Percentiles rank a stretch among this genome's conserved stretches.
These are phyloP conservation scores for Villa cingulata DNA, from an alignment of 2,888 invertebrate genomes.

Conservation along the genomic window DNA sequence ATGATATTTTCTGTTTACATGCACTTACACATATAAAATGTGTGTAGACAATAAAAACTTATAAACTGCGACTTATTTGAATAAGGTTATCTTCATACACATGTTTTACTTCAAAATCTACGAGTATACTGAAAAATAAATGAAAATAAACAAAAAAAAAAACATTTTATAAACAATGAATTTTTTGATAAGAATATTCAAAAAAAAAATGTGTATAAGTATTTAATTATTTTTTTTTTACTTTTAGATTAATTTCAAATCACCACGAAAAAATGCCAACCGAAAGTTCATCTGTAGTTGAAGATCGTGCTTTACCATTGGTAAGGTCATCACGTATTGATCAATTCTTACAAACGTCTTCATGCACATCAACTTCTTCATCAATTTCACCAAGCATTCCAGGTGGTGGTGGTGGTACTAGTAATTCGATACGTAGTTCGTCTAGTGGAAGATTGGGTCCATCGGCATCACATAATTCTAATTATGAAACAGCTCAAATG, in stretches of 20 bases:
- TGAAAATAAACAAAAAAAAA: too few species aligned
- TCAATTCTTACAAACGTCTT: constrained; percentile 45
- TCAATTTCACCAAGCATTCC: constrained; percentile 17
- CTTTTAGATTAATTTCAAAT: too few species aligned
- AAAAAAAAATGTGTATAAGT: too few species aligned
- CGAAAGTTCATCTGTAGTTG: constrained; percentile 23
- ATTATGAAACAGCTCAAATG: constrained; percentile 48
- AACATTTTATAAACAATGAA: too few species aligned
- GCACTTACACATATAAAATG: too few species aligned
- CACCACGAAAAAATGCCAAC: constrained; percentile 25
- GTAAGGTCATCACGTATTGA: constrained; percentile 42
- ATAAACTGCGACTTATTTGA: too few species aligned
- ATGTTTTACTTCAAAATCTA: too few species aligned
- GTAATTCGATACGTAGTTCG: constrained; percentile 21
- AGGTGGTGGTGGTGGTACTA: background rate
- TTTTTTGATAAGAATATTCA: background rate
- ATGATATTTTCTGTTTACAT: too few species aligned
- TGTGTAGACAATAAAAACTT: too few species aligned
- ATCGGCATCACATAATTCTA: constrained; percentile 32
- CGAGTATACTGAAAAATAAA: too few species aligned
- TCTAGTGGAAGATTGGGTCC: constrained; percentile 40
- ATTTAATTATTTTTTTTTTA: too few species aligned
- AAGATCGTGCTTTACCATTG: constrained; percentile 28
- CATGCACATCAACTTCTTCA: constrained; percentile 24
- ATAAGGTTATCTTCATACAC: too few species aligned